phyloP scores from a whole-genome alignment of 2,888 invertebrate species.

The Lasioglossum figueresi region DNA sequence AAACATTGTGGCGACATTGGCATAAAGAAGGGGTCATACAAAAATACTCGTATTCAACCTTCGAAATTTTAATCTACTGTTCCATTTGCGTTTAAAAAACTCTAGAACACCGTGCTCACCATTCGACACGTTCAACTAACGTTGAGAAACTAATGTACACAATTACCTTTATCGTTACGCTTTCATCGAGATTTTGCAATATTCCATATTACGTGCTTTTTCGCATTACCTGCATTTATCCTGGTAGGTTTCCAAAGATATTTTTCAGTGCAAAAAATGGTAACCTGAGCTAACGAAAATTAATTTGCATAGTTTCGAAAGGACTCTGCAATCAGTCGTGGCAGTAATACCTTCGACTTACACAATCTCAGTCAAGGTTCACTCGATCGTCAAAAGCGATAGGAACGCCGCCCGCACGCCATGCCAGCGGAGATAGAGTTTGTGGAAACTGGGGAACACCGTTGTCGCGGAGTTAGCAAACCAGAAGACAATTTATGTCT shows the following conservation, averaged over 20 bases:
- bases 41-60: too few species aligned
- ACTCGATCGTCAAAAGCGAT: not conserved
- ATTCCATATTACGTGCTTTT: not conserved
- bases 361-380: not conserved
- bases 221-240: not conserved
- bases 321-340: not conserved
- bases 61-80: too few species aligned
- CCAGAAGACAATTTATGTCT: conserved; percentile 8
- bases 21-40: too few species aligned
- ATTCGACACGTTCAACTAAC: too few species aligned
- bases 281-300: not conserved
- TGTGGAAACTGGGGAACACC: not conserved
- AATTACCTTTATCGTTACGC: not conserved
- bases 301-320: not conserved
- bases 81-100: too few species aligned
- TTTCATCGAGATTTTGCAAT: not conserved
- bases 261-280: not conserved
- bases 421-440: not conserved
- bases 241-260: not conserved
- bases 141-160: not conserved
- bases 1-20: too few species aligned
- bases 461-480: conserved; percentile 8
- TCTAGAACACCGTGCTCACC: too few species aligned
- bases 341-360: not conserved
- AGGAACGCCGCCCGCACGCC: not conserved